Evolutionary conservation across 2,888 invertebrate species (phyloP).

Genomic region (Philhelius pedissequus): DNA sequence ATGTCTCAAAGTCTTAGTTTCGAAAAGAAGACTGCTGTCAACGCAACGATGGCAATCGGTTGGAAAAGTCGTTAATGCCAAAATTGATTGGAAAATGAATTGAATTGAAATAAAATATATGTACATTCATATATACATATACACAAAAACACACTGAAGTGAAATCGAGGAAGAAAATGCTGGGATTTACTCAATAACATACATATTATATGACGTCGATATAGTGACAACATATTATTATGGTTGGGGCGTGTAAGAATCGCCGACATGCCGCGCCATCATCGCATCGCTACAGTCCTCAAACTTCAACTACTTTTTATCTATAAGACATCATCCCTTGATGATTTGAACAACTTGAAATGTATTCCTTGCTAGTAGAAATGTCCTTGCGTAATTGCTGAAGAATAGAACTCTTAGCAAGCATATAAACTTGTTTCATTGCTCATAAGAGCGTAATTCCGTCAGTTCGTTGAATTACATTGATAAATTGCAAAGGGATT

Average conservation of each 20-base stretch:
- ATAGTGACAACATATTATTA: conserved; percentile 27
- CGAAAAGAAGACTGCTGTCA: conserved; percentile 45
- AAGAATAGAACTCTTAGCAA: conserved; percentile 19
- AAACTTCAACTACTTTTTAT: conserved; percentile 70
- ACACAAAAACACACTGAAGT: neutral
- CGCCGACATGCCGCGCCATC: conserved; percentile 40
- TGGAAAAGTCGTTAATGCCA: conserved; percentile 58
- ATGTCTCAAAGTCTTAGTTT: neutral
- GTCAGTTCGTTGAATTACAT: conserved; percentile 23
- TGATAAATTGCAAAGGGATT: conserved; percentile 38
- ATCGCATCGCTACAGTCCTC: neutral
- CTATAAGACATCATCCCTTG: conserved; percentile 48
- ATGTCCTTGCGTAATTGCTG: conserved; percentile 38
- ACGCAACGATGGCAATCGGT: conserved; percentile 67
- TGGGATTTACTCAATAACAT: conserved; percentile 19
- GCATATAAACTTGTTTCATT: conserved; percentile 42
- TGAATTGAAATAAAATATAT: conserved; percentile 57
- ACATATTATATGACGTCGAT: neutral
- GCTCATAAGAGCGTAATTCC: conserved; percentile 43
- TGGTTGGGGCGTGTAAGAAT: conserved; percentile 67
- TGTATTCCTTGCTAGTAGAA: neutral
- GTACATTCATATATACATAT: too few species aligned
- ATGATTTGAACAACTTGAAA: conserved; percentile 54
- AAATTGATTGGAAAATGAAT: conserved; percentile 68
- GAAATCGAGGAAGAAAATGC: conserved; percentile 50